phyloP scores from a whole-genome alignment of 1,140 invertebrate species.

The Halyomorpha halys region DNA sequence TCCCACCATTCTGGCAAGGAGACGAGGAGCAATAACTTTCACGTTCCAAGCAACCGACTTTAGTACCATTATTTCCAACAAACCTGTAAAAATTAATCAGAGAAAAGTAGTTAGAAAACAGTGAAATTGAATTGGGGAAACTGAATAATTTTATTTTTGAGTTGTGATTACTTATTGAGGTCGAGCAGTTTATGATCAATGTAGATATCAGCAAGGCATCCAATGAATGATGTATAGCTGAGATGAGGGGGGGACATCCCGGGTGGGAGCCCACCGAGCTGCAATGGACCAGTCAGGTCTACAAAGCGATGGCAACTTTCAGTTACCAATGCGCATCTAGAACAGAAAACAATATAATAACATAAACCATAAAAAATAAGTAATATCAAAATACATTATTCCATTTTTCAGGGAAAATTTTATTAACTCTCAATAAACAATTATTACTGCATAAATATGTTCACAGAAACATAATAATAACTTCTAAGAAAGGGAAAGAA shows the following conservation, averaged over 20 bases:
- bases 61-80: constrained; percentile 82
- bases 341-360: constrained; percentile 14
- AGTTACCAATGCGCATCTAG: constrained; percentile 67
- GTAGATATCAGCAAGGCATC: constrained; percentile 83
- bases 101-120: not conserved
- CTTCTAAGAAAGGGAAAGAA: too few species aligned
- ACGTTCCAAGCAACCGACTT: constrained; percentile 78
- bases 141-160: too few species aligned
- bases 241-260: constrained; percentile 54
- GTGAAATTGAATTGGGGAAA: too few species aligned
- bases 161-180: constrained; percentile 55
- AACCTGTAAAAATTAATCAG: constrained; percentile 43
- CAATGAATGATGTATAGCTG: constrained; percentile 76
- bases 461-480: too few species aligned
- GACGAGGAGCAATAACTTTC: constrained; percentile 63
- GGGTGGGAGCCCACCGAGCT: constrained; percentile 85
- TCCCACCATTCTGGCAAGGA: constrained; percentile 79
- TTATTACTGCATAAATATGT: too few species aligned
- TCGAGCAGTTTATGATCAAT: constrained; percentile 84
- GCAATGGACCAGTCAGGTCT: constrained; percentile 89
- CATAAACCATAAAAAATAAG: too few species aligned
- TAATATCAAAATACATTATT: too few species aligned
- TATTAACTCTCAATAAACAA: too few species aligned
- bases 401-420: too few species aligned
- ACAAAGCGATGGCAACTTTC: constrained; percentile 91